A percentile compares a stretch with the other conserved stretches of the same genome.
These are phyloP conservation scores for Argyresthia goedartella DNA, from an alignment of 2,888 invertebrate species.

Conservation along the genomic window DNA sequence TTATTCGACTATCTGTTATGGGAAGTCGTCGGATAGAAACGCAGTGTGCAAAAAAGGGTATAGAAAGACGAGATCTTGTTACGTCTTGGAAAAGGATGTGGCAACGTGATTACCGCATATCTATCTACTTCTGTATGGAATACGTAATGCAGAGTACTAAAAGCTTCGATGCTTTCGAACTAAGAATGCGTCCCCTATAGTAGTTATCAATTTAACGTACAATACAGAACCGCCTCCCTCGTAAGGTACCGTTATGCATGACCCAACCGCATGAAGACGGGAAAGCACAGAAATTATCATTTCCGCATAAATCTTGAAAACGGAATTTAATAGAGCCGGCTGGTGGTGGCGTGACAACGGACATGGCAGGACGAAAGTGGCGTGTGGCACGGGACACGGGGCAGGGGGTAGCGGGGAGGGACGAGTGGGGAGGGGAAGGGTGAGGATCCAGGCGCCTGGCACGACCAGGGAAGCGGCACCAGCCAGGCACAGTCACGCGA, in stretches of 20 bases:
- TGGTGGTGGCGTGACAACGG: conserved; percentile 45
- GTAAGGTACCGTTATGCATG: background rate
- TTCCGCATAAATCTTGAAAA: background rate
- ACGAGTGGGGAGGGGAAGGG: conserved; percentile 18
- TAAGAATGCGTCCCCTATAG: too few relatives aligned
- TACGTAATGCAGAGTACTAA: conserved; percentile 1
- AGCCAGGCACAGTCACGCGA: conserved; percentile 29
- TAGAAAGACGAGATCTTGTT: conserved; percentile 10
- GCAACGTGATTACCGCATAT: background rate
- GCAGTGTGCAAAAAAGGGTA: conserved; percentile 31
- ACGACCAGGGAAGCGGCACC: conserved; percentile 16
- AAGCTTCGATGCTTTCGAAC: background rate
- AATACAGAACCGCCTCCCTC: background rate
- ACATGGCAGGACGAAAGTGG: conserved; percentile 40
- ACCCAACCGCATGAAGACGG: background rate
- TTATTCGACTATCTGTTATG: conserved; percentile 19
- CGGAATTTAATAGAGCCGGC: conserved; percentile 1
- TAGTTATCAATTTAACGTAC: background rate
- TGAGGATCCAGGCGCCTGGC: conserved; percentile 20
- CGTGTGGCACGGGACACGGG: conserved; percentile 44
- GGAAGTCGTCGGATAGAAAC: conserved; percentile 41
- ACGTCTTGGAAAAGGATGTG: conserved; percentile 6
- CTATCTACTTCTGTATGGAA: background rate
- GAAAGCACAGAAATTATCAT: background rate
- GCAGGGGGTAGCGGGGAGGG: too few relatives aligned